A percentile compares a stretch with the other conserved stretches of the same genome.
phyloP scores from a whole-genome alignment of 2,797 vertebrate genomes.

The Aeoliscus strigatus region DNA sequence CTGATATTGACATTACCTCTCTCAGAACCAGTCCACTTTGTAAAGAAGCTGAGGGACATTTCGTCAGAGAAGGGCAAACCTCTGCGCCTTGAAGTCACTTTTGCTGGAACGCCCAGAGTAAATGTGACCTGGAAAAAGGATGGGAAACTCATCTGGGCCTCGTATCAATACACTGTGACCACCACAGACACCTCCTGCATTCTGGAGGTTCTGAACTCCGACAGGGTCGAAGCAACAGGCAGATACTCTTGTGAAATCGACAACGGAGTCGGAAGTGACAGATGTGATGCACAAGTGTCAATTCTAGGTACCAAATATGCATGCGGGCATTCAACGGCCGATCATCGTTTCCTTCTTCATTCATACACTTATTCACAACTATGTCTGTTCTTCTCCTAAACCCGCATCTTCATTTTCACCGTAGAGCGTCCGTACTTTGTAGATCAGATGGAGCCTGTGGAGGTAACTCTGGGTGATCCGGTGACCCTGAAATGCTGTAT shows the following conservation, averaged over 20 bases:
- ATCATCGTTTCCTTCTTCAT: conserved; percentile 26
- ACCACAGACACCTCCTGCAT: conserved; percentile 81
- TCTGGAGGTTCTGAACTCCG: conserved; percentile 77
- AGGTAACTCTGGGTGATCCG: conserved; percentile 80
- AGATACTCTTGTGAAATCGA: conserved; percentile 85
- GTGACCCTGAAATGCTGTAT: conserved; percentile 82
- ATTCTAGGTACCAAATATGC: conserved; percentile 55
- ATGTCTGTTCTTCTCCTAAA: conserved; percentile 18
- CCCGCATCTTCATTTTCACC: conserved; percentile 45
- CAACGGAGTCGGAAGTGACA: conserved; percentile 81
- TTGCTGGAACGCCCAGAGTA: conserved; percentile 81
- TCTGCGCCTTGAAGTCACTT: conserved; percentile 85
- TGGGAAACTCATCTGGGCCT: conserved; percentile 74
- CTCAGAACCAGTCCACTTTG: conserved; percentile 78
- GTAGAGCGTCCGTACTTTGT: conserved; percentile 92
- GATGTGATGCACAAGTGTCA: conserved; percentile 65
- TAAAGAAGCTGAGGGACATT: conserved; percentile 85
- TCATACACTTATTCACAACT: conserved; percentile 8
- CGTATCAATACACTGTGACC: conserved; percentile 83
- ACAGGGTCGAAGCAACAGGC: conserved; percentile 79
- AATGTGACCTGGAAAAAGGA: conserved; percentile 89
- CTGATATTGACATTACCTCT: conserved; percentile 38
- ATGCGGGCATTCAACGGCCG: background rate
- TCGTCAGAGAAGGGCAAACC: conserved; percentile 81
- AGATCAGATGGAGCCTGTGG: conserved; percentile 81